Percentiles rank a stretch among this genome's conserved stretches.
Conservation (phyloP, 2,888 invertebrate genomes). For the Dryobotodes eremita region DNA sequence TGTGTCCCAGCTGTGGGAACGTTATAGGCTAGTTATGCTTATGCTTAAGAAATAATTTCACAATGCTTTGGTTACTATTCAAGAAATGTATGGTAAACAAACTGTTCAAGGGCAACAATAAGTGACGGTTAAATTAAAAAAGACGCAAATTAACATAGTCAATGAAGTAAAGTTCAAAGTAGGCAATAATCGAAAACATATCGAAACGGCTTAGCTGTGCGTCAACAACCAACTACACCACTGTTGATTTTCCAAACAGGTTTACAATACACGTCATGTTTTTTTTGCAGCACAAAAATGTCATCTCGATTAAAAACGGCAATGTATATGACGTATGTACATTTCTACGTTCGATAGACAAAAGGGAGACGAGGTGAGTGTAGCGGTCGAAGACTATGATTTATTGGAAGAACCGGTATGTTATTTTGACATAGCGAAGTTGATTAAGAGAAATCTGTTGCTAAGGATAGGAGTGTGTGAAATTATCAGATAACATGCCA, state of each 20-base stretch:
- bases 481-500: neutral
- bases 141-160: slow-evolving; percentile 25
- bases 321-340: slow-evolving; percentile 49
- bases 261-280: slow-evolving; percentile 35
- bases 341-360: slow-evolving; percentile 50
- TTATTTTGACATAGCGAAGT: slow-evolving; percentile 18
- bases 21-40: too few species aligned
- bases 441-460: slow-evolving; percentile 35
- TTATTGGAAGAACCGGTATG: slow-evolving; percentile 44
- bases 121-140: neutral
- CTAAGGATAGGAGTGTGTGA: neutral
- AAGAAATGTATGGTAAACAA: slow-evolving; percentile 13
- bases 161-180: slow-evolving; percentile 37
- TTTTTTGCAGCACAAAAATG: slow-evolving; percentile 16
- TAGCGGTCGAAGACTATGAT: slow-evolving; percentile 49
- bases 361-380: slow-evolving; percentile 48
- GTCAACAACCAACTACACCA: neutral
- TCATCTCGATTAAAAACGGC: slow-evolving; percentile 38
- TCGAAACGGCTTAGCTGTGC: neutral
- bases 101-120: slow-evolving; percentile 26
- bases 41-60: neutral
- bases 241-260: slow-evolving; percentile 27
- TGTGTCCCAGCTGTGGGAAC: too few species aligned
- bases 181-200: slow-evolving; percentile 10
- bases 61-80: neutral